A percentile compares a stretch with the other conserved stretches of the same genome.
phyloP scores from a whole-genome alignment of 2,888 invertebrate species.

The Trissolcus brochymenae region DNA sequence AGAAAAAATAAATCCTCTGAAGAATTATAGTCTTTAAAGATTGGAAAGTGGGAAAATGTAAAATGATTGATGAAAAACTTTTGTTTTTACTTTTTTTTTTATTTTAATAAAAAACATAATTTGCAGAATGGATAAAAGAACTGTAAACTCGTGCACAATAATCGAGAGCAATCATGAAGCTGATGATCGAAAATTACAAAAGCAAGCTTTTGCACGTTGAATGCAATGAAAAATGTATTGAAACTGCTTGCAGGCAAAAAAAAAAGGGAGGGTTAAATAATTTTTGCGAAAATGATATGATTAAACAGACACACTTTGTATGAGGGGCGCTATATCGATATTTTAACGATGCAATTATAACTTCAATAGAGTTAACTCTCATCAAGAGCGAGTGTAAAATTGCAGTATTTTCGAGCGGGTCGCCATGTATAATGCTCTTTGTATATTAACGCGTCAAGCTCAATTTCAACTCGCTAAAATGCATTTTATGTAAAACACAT shows the following conservation, averaged over 20 bases:
- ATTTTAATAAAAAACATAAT: too few relatives aligned
- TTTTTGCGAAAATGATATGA: slow-evolving; percentile 15
- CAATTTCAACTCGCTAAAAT: slow-evolving; percentile 8
- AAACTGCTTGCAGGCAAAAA: not conserved
- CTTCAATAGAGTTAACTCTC: slow-evolving; percentile 45
- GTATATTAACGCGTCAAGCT: slow-evolving; percentile 9
- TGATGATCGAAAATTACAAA: not conserved
- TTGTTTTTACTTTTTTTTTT: not conserved
- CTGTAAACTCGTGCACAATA: too few relatives aligned
- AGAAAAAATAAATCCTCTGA: slow-evolving; percentile 19
- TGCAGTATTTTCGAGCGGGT: slow-evolving; percentile 34
- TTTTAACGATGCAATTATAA: slow-evolving; percentile 45
- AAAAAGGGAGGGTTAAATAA: not conserved
- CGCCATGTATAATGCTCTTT: slow-evolving; percentile 33
- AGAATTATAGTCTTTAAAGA: not conserved
- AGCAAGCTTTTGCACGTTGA: not conserved
- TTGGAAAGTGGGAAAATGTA: too few relatives aligned
- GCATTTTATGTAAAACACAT: slow-evolving; percentile 12
- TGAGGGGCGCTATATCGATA: slow-evolving; percentile 18
- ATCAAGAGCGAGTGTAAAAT: slow-evolving; percentile 34
- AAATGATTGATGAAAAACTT: too few relatives aligned
- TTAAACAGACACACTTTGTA: slow-evolving; percentile 33
- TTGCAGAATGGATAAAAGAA: not conserved
- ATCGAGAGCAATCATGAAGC: not conserved
- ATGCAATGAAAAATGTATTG: not conserved